Evolutionary conservation across 2,113 vertebrate genomes (phyloP), one percentile per base, ranked within the genome.

Genomic region (Pogonocichla stellata): DNA sequence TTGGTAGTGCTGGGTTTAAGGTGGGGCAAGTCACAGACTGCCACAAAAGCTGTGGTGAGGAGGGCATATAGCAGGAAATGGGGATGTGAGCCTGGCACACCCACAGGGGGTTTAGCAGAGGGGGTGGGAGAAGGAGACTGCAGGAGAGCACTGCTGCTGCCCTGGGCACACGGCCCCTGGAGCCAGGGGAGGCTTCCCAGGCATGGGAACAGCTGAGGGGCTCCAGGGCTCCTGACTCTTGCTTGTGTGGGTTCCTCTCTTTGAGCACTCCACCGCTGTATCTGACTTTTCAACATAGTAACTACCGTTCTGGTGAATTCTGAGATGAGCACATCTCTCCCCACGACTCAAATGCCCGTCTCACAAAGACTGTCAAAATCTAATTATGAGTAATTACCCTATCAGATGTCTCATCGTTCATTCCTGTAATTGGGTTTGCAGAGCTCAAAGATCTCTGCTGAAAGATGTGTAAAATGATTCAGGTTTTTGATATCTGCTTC

Each of bases 361-460:
- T 87, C 16, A 36, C 48, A 54, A 69, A 56, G 69, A 56, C 5
- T 11, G 80, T 93, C 66, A 60, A 73, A 60, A 94, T 88, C 34
- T 83, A 92, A 92, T 91, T 95, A 86, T 26, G 57, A 60, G 36
- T 79, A 97, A 74, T 65, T 94, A 88, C 61, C 12, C 75, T 42
- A n/a, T 89, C 77, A 57, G 71, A 58, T 57, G 16, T 58, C 38
- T 71, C 36, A 66, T 72, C 15, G 24, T 80, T 96, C 20, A 61
- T 50, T 67, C 36, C 36, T 24, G 43, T 64, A 82, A 65, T 31
- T 93, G 69, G 16, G 31, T 73, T 94, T 94, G 78, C 48, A 67
- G 90, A 26, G 51, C 60, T 93, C 58, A 83, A 56, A 93, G 48
- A 47, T 92, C 85, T 86, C 84, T 80, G 25, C 74, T 89, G 73